These are phyloP conservation scores for Mobula hypostoma DNA, from an alignment of 2,113 vertebrate species.

Conservation along the genomic window DNA sequence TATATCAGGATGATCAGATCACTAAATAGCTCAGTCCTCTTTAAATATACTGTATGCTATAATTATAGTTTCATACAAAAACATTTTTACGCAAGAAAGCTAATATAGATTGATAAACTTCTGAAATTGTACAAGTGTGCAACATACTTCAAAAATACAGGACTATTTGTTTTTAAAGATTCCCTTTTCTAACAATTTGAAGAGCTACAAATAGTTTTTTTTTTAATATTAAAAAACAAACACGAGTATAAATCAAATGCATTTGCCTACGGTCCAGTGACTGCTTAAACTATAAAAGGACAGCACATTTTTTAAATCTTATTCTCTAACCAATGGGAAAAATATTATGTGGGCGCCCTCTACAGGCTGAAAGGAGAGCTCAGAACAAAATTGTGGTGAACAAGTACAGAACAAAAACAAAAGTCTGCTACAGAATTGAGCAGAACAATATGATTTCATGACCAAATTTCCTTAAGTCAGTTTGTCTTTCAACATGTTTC, in stretches of 20 bases:
- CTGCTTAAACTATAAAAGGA: not conserved
- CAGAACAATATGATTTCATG: not conserved
- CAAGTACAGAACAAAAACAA: too few species aligned
- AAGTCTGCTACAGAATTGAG: not conserved
- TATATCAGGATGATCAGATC: not conserved
- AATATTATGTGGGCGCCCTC: not conserved
- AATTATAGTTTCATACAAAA: constrained; percentile 1
- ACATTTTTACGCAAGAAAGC: not conserved
- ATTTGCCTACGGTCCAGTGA: not conserved
- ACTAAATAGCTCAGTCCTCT: not conserved
- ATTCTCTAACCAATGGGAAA: not conserved
- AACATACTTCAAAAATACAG: constrained; percentile 26
- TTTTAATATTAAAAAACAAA: constrained; percentile 22
- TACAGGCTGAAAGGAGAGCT: not conserved
- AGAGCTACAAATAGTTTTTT: not conserved
- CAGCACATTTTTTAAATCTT: not conserved
- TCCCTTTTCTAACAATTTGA: not conserved
- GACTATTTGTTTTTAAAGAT: constrained; percentile 16
- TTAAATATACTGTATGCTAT: not conserved
- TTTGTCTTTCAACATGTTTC: too few species aligned
- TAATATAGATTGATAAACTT: not conserved
- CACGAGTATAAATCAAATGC: not conserved
- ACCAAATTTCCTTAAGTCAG: not conserved
- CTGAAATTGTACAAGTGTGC: constrained; percentile 10
- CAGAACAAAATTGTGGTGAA: not conserved